A percentile compares a stretch with the other conserved stretches of the same genome.
These are phyloP conservation scores for Zaprionus vittiger DNA, from an alignment of 1,140 invertebrate species.

Conservation along the genomic window DNA sequence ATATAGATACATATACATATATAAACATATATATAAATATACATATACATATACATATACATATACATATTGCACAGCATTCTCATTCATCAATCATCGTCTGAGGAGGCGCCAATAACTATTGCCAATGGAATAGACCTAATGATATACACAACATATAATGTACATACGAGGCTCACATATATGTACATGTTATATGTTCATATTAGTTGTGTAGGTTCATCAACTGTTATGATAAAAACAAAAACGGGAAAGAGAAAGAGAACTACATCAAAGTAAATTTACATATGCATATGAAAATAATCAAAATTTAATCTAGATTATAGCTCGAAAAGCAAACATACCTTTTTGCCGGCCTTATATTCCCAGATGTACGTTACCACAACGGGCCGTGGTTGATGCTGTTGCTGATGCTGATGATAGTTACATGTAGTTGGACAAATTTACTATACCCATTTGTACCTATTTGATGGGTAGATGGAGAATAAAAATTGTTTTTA, in stretches of 20 bases:
- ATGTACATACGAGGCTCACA: conserved; percentile 15
- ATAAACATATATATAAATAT: no score
- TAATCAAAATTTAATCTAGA: conserved; percentile 5
- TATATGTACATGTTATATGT: conserved; percentile 3
- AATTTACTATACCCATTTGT: conserved; percentile 5
- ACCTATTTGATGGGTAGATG: conserved; percentile 8
- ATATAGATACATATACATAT: no score
- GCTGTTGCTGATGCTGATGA: background rate
- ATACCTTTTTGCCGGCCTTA: background rate
- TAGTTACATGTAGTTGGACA: background rate
- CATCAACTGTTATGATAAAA: background rate
- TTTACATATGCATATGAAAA: conserved; percentile 5
- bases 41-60: no score
- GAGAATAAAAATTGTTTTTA: conserved; percentile 33
- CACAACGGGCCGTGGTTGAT: background rate
- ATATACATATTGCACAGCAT: no score
- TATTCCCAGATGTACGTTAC: background rate
- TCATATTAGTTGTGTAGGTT: conserved; percentile 11
- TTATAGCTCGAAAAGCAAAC: background rate
- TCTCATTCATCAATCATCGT: background rate
- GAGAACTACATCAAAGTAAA: conserved; percentile 3
- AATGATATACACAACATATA: background rate
- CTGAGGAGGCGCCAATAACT: background rate
- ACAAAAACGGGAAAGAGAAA: background rate
- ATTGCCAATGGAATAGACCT: background rate